These are phyloP conservation scores for Nerophis lumbriciformis DNA, from an alignment of 2,113 vertebrate genomes.

Conservation along the genomic window DNA sequence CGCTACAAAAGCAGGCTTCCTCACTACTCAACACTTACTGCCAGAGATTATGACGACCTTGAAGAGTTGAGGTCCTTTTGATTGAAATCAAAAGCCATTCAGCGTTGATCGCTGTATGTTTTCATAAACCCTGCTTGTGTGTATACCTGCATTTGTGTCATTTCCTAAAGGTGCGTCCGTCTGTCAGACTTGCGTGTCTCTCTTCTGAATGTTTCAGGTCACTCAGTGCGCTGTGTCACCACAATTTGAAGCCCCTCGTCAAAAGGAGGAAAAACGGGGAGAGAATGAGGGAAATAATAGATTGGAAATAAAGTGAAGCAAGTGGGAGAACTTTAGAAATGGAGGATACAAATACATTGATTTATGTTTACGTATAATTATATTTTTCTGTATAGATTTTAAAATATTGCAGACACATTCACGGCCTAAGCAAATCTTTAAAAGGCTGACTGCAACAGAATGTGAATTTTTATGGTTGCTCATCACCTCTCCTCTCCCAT, in stretches of 20 bases:
- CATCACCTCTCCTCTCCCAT: not conserved
- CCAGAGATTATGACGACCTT: constrained; percentile 27
- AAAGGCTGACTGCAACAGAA: constrained; percentile 12
- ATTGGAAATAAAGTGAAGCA: not conserved
- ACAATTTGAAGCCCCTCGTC: constrained; percentile 15
- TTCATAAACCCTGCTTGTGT: constrained; percentile 13
- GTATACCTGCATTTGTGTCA: constrained; percentile 11
- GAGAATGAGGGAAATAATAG: not conserved
- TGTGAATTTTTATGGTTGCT: constrained; percentile 11
- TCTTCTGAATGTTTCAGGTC: constrained; percentile 28
- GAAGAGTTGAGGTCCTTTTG: constrained; percentile 41
- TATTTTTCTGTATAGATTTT: not conserved
- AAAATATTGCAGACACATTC: not conserved
- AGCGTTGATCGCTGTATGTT: constrained; percentile 29
- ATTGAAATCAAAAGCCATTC: constrained; percentile 58
- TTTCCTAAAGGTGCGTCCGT: constrained; percentile 19
- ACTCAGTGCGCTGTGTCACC: constrained; percentile 19
- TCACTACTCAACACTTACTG: not conserved
- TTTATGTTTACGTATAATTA: no score
- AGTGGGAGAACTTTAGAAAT: not conserved
- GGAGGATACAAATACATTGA: no score
- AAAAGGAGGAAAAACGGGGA: not conserved
- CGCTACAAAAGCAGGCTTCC: no score
- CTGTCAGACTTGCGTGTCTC: constrained; percentile 18
- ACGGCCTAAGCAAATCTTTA: not conserved